Conservation (phyloP, 1,140 invertebrate genomes). For the Meloidogyne chitwoodi region DNA sequence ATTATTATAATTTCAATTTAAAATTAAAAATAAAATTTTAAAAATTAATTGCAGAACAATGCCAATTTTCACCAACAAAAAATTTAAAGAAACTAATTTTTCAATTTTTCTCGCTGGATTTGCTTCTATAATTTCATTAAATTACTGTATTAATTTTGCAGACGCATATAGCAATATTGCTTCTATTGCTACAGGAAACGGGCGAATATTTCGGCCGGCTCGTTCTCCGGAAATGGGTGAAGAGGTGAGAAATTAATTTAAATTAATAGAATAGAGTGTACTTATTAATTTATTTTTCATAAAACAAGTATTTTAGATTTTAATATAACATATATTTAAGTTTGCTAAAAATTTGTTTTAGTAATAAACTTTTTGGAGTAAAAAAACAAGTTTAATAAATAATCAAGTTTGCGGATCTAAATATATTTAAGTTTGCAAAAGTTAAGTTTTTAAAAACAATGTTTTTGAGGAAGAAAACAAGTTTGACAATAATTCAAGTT, state of each 20-base stretch:
- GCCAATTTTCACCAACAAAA: background rate
- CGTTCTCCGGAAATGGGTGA: background rate
- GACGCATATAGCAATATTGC: background rate
- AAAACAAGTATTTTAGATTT: too few species aligned
- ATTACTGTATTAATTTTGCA: background rate
- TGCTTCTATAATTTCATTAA: background rate
- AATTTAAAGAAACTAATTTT: background rate
- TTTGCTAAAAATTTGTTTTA: too few species aligned
- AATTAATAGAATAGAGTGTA: background rate
- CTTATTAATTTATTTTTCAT: too few species aligned
- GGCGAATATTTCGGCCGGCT: background rate
- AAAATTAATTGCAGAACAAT: background rate
- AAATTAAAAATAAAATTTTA: too few species aligned
- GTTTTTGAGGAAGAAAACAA: background rate
- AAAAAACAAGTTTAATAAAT: too few species aligned
- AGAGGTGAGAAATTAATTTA: background rate
- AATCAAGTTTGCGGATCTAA: too few species aligned
- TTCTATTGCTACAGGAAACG: conserved; percentile 11
- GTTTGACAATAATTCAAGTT: background rate
- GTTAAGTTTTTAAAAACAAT: background rate
- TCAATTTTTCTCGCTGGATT: background rate
- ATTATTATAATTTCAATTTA: background rate
- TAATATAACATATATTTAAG: too few species aligned
- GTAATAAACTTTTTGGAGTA: too few species aligned
- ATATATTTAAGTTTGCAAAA: background rate